A percentile compares a stretch with the other conserved stretches of the same genome.
phyloP scores from a whole-genome alignment of 2,113 vertebrate species.

The Ramphastos sulfuratus region DNA sequence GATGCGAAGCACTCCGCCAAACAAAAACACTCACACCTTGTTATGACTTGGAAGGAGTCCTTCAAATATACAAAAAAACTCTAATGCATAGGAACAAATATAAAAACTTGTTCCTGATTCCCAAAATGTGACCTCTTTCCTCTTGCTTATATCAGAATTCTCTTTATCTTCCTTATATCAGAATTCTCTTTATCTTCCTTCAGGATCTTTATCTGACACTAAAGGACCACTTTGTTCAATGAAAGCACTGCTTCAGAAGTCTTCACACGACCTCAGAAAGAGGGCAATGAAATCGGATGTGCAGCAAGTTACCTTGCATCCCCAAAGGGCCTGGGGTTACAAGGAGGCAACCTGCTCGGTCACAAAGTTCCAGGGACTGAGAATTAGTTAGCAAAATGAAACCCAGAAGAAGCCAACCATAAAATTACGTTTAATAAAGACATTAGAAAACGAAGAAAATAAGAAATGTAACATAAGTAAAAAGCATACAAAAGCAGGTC shows the following conservation, averaged over 20 bases:
- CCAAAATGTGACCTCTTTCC: neutral
- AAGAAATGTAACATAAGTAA: neutral
- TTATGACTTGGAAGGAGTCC: neutral
- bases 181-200: neutral
- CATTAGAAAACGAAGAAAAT: neutral
- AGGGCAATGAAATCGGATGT: neutral
- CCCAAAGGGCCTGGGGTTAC: neutral
- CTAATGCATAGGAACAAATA: neutral
- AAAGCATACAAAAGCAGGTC: neutral
- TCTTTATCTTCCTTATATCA: neutral
- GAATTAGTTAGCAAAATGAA: neutral
- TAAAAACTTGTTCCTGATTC: neutral
- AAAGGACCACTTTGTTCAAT: neutral
- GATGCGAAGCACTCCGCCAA: neutral
- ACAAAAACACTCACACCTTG: too few species aligned
- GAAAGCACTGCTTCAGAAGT: neutral
- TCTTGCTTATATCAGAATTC: neutral
- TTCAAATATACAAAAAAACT: neutral
- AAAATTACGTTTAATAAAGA: neutral
- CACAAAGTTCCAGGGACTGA: rapidly evolving
- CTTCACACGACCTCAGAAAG: rapidly evolving
- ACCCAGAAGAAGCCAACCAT: neutral
- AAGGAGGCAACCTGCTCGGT: neutral
- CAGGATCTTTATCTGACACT: neutral
- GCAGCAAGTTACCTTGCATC: neutral